A percentile compares a stretch with the other conserved stretches of the same genome.
Evolutionary conservation across 2,888 invertebrate species (phyloP).

Genomic region (Octonoba sinensis): DNA sequence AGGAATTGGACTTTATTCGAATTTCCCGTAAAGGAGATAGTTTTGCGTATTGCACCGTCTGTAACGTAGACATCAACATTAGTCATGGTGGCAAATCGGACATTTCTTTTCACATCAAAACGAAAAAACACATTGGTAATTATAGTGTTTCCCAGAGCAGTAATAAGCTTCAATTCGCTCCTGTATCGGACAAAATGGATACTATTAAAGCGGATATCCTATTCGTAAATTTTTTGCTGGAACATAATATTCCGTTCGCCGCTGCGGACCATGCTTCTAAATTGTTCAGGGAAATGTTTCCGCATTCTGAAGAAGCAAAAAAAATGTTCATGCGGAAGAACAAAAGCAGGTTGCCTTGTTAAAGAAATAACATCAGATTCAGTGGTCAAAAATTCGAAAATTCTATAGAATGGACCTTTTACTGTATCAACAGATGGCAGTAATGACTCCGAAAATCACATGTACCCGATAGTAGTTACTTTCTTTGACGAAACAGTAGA

Average conservation of each 20-base stretch:
- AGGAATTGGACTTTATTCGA: neutral
- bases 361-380: conserved; percentile 1
- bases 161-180: no score
- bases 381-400: neutral
- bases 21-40: neutral
- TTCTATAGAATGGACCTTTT: neutral
- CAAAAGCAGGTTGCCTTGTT: neutral
- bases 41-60: neutral
- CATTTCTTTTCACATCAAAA: neutral
- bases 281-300: conserved; percentile 7
- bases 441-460: conserved; percentile 2
- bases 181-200: no score
- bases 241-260: neutral
- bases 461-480: conserved; percentile 5
- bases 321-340: neutral
- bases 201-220: neutral
- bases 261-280: neutral
- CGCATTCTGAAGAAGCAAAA: neutral
- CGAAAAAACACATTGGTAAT: neutral
- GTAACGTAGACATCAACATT: neutral
- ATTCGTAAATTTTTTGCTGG: neutral
- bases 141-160: neutral
- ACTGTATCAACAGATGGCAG: neutral
- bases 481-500: neutral
- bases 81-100: neutral